These are phyloP conservation scores for Coranthus polyacanthus DNA, from an alignment of 2,797 vertebrate genomes.

Conservation along the genomic window DNA sequence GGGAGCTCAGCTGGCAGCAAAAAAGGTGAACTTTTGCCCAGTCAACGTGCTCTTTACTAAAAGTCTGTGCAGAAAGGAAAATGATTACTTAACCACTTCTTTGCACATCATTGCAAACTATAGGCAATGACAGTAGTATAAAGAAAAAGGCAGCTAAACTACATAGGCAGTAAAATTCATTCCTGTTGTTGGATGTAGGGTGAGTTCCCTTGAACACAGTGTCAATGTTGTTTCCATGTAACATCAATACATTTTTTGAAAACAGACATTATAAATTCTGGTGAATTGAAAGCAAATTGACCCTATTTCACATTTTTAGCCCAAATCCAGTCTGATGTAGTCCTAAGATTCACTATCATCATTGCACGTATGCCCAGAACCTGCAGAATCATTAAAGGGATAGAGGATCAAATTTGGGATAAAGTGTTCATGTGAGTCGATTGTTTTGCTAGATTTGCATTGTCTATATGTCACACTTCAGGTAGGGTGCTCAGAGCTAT, in stretches of 20 bases:
- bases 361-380: conserved; percentile 74
- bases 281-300: conserved; percentile 25
- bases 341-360: conserved; percentile 36
- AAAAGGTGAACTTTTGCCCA: too few species aligned
- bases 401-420: conserved; percentile 34
- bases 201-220: too few species aligned
- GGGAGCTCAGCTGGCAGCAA: too few species aligned
- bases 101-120: conserved; percentile 52
- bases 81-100: conserved; percentile 49
- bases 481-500: too few species aligned
- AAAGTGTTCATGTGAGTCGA: too few species aligned
- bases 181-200: conserved; percentile 5
- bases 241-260: too few species aligned
- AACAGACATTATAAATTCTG: conserved; percentile 17
- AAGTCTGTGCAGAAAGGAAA: conserved; percentile 60
- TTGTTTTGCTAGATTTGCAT: conserved; percentile 43
- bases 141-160: conserved; percentile 63
- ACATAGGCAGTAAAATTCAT: too few species aligned
- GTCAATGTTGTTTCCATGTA: too few species aligned
- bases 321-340: not conserved
- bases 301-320: conserved; percentile 2
- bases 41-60: conserved; percentile 61
- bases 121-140: conserved; percentile 48
- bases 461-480: conserved; percentile 14
- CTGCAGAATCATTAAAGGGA: conserved; percentile 73